Evolutionary conservation across 2,797 vertebrate genomes (phyloP), one percentile per base, ranked within the genome.

Genomic region (Streptopelia turtur): DNA sequence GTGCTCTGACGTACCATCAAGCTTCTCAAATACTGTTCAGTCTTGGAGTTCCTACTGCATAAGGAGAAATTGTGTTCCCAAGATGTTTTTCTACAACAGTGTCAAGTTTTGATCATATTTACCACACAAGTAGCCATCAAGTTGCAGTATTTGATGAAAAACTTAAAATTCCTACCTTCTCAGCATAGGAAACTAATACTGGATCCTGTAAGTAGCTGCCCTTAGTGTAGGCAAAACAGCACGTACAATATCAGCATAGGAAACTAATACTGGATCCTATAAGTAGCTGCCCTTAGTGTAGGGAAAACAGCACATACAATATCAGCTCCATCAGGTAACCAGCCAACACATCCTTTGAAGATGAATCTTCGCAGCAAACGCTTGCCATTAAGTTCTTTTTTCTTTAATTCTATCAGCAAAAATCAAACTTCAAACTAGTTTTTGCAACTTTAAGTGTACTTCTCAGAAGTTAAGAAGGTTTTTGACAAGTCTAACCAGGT

Each of bases 231-330:
- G 35, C 35, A 55, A 16, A n/a, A 65, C 4, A 3, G n/a, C 56
- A 61, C 4, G 2, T 20, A 30, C 2, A 27, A 0, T 6, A 33
- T 28, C 69, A 59, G 41, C 33, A 35, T 35, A 35, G 35, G 35
- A 35, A 35, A 37, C 12, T 12, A 37, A 37, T 37, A 37, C 37
- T 75, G 52, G 61, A 84, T 45, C 47, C 25, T 43, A 7, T 1
- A 64, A 35, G 4, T 5, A 24, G 20, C 33, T 55, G 37, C 65
- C 21, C 56, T 22, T 17, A 3, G 13, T 1, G 5, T 1, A 55
- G 4, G 35, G 35, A 55, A 16, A n/a, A 61, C 4, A 4, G n/a
- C 56, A 65, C 4, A 2, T 20, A 30, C 2, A 27, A 0, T 6
- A 35, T 31, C 69, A 59, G 41, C 35, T 59, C 25, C 39, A 78